Evolutionary conservation across 2,797 vertebrate genomes (phyloP).

Genomic region (Xerus rutilus): DNA sequence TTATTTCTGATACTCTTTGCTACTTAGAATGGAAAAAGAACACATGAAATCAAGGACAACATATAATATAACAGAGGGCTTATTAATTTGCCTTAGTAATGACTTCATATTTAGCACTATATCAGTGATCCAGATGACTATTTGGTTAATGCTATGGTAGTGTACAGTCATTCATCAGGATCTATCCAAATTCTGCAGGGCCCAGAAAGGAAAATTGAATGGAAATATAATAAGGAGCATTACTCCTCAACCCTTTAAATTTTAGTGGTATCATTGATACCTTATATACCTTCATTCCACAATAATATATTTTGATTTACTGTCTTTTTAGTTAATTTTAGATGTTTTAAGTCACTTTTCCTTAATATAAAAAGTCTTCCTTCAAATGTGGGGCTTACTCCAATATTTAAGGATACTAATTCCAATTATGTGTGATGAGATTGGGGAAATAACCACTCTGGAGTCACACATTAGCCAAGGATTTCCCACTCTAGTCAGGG

Average conservation of each 20-base stretch:
- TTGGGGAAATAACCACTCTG: background rate
- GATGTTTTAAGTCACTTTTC: background rate
- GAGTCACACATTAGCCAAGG: background rate
- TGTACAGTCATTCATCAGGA: background rate
- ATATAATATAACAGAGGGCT: background rate
- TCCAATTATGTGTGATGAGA: background rate
- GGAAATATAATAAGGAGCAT: background rate
- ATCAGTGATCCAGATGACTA: background rate
- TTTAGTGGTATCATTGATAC: background rate
- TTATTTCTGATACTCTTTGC: background rate
- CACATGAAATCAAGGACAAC: background rate
- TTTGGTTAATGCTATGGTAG: background rate
- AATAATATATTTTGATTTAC: background rate
- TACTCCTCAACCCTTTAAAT: background rate
- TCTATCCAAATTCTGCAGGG: background rate
- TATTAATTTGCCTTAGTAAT: background rate
- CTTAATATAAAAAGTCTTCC: background rate
- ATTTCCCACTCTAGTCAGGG: background rate
- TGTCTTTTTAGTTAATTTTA: conserved; percentile 4
- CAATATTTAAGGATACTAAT: background rate
- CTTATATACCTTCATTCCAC: background rate
- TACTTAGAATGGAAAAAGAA: background rate
- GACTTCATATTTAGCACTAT: background rate
- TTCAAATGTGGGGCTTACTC: background rate
- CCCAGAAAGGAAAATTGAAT: background rate